These are phyloP conservation scores for Herpetotheres cachinnans DNA, from an alignment of 2,113 vertebrate genomes.

Conservation along the genomic window DNA sequence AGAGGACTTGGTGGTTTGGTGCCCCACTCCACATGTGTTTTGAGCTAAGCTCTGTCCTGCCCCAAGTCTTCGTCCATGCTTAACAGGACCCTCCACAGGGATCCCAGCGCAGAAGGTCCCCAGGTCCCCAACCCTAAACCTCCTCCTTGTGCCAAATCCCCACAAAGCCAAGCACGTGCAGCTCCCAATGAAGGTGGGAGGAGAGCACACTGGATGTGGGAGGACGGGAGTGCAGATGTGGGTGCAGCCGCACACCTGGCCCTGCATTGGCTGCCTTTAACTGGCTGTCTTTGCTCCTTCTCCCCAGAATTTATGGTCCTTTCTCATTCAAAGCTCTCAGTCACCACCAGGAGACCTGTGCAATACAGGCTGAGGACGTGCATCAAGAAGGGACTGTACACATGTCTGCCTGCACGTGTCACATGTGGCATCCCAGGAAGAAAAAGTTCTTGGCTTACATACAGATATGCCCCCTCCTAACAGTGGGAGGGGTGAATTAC, in stretches of 20 bases:
- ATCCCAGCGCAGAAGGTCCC: not conserved
- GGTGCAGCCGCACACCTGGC: rapidly evolving
- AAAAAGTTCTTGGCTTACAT: not conserved
- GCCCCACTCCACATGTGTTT: rapidly evolving
- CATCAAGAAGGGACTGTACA: not conserved
- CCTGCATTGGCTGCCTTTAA: no score
- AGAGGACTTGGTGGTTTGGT: not conserved
- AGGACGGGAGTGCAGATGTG: not conserved
- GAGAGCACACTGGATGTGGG: rapidly evolving
- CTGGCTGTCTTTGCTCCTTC: no score
- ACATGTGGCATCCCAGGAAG: rapidly evolving
- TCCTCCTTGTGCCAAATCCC: not conserved
- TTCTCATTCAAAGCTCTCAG: not conserved
- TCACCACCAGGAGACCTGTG: not conserved
- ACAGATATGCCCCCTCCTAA: not conserved
- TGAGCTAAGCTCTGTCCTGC: not conserved
- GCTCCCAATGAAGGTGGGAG: rapidly evolving
- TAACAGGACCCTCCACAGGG: not conserved
- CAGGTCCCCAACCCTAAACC: not conserved
- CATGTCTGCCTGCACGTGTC: rapidly evolving
- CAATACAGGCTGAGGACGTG: rapidly evolving
- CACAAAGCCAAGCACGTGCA: not conserved
- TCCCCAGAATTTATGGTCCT: not conserved
- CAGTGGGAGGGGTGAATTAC: not conserved
- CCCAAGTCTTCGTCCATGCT: not conserved